Conservation (phyloP, 1,140 invertebrate genomes). For the Drosophila erecta region DNA sequence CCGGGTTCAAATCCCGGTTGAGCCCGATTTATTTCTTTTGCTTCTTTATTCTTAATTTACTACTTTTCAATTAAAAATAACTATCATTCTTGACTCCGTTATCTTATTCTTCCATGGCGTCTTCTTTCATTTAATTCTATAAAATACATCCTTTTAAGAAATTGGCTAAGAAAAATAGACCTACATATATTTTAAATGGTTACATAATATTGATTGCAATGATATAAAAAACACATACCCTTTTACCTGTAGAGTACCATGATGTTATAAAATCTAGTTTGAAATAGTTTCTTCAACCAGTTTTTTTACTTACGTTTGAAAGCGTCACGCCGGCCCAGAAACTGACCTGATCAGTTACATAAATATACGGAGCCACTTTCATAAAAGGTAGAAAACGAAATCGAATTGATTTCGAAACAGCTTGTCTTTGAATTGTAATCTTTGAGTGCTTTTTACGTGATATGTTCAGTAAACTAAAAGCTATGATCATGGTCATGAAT, state of each 20-base stretch:
- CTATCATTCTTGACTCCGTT: too few species aligned
- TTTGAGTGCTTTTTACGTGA: conserved; percentile 7
- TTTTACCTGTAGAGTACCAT: too few species aligned
- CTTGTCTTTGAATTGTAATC: conserved; percentile 23
- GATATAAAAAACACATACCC: too few species aligned
- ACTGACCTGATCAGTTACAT: not conserved
- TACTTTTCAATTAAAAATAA: too few species aligned
- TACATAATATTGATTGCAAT: too few species aligned
- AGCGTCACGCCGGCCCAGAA: not conserved
- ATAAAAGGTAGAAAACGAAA: not conserved
- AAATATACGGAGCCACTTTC: conserved; percentile 7
- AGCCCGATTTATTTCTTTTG: conserved; percentile 85
- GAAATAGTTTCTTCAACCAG: not conserved
- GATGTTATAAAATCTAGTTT: not conserved
- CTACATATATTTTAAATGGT: too few species aligned
- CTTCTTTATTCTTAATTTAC: not conserved
- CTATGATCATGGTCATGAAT: conserved; percentile 34
- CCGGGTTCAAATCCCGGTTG: conserved; percentile 95
- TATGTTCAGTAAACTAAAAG: conserved; percentile 6
- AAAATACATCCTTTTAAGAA: too few species aligned
- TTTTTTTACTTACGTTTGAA: not conserved
- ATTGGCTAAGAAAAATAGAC: too few species aligned
- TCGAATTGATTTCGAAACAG: conserved; percentile 6
- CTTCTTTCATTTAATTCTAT: too few species aligned
- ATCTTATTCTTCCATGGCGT: too few species aligned